Evolutionary conservation across 2,113 vertebrate species (phyloP).

Genomic region (Nesogale talazaci): DNA sequence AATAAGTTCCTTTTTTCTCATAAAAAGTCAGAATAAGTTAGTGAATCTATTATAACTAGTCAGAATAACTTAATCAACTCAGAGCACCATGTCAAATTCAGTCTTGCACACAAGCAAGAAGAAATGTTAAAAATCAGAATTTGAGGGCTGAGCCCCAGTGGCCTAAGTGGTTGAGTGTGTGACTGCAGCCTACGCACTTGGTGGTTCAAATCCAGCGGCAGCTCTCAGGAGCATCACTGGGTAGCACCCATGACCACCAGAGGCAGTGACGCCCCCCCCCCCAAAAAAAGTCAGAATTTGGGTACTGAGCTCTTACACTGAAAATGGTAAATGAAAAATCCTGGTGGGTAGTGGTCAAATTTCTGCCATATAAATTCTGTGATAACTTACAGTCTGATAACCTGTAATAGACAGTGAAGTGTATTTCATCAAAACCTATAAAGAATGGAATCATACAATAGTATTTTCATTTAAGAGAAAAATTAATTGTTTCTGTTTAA

Average conservation of each 20-base stretch:
- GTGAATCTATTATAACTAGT: neutral
- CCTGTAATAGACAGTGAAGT: constrained; percentile 15
- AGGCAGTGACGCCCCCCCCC: too few species aligned
- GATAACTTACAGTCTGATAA: neutral
- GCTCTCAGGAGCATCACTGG: too few species aligned
- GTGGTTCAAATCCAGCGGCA: too few species aligned
- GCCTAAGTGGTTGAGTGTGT: too few species aligned
- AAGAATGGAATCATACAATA: neutral
- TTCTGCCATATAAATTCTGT: constrained; percentile 19
- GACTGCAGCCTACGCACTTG: too few species aligned
- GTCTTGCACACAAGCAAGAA: neutral
- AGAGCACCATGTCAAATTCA: neutral
- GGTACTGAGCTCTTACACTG: neutral
- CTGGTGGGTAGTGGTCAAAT: neutral
- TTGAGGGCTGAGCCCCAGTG: neutral
- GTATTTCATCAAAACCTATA: constrained; percentile 12
- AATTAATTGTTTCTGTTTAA: neutral
- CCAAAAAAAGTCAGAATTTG: neutral
- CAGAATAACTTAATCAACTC: neutral
- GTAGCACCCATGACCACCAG: too few species aligned
- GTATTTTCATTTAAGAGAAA: constrained; percentile 28
- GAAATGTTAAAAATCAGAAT: constrained; percentile 9
- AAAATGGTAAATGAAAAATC: constrained; percentile 1
- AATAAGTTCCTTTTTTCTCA: constrained; percentile 17
- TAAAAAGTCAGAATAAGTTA: constrained; percentile 2